A percentile compares a stretch with the other conserved stretches of the same genome.
phyloP scores from a whole-genome alignment of 2,113 vertebrate species.

The Tor tambroides region DNA sequence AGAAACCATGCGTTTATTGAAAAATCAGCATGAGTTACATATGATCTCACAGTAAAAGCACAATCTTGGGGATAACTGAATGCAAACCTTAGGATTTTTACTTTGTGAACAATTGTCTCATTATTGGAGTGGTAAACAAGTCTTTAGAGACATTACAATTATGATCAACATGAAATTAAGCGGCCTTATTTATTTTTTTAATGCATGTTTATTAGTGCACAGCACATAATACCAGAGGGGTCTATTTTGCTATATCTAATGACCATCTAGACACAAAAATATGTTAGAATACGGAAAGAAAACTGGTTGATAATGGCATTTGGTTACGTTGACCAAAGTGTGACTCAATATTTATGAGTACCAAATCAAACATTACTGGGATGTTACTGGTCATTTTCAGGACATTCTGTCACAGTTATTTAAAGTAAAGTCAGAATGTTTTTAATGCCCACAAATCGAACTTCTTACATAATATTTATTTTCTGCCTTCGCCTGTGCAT shows the following conservation, averaged over 20 bases:
- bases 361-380: neutral
- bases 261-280: neutral
- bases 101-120: neutral
- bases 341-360: neutral
- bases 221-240: neutral
- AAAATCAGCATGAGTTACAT: slow-evolving; percentile 4
- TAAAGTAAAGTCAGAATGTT: neutral
- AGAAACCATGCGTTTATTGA: slow-evolving; percentile 9
- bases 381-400: neutral
- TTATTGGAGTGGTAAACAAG: no score
- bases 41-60: slow-evolving; percentile 26
- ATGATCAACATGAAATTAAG: neutral
- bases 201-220: neutral
- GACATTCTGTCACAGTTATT: neutral
- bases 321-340: neutral
- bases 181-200: neutral
- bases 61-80: neutral
- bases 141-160: neutral
- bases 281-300: neutral
- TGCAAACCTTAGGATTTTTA: neutral
- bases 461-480: slow-evolving; percentile 16
- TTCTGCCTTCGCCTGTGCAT: slow-evolving; percentile 27
- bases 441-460: slow-evolving; percentile 16
- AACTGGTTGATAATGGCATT: neutral
- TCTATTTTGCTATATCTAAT: no score